Base-by-base conservation (phyloP, 2,797 vertebrate genomes). In the Acropternis orthonyx region DNA sequence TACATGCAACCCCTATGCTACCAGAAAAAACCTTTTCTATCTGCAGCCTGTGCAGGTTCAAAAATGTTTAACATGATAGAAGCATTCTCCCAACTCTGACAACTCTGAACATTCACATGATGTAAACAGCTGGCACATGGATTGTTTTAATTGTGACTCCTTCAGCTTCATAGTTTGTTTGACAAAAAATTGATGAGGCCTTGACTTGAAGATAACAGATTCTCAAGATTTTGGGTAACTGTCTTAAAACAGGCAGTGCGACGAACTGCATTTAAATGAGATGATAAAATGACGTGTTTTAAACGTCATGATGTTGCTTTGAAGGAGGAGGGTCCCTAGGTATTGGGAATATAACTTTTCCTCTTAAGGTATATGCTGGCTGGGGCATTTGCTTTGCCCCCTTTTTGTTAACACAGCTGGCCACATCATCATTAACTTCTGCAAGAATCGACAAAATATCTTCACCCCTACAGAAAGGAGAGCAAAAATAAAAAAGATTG, bases 401-500 rank as follows among this genome's bases (percentile, higher is more conserved):
- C 2, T 0, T 1, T 5, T 0, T 0, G 69, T 95, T 95, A 2
- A 68, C 92, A 91, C 88, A 98, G 73, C 21, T 78, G 88, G 99
- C 98, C 54, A 99, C 98, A 30, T 99, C 98, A 16, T 95, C 67
- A 59, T 99, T 99, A 93, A 99, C 99, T 81, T 98, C 95, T 9
- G 99, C 99, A 92, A 99, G 97, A 94, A 99, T 99, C 2, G 98
- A 97, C 91, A 99, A 78, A 71, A 99, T 98, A 94, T 99, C 99
- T 78, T 43, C 41, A 26, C 86, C 44, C 12, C 99, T 99, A 95
- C 27, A 93, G 34, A 82, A 61, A 78, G 13, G 62, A 80, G 9
- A 94, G 74, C 19, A 76, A 69, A 84, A 36, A 67, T 20, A 4
- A 37, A 55, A 52, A 22, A 51, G 37, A 46, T 30, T 2, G 1